These are phyloP conservation scores for Lithobates pipiens DNA, from an alignment of 2,797 vertebrate genomes.

Conservation along the genomic window DNA sequence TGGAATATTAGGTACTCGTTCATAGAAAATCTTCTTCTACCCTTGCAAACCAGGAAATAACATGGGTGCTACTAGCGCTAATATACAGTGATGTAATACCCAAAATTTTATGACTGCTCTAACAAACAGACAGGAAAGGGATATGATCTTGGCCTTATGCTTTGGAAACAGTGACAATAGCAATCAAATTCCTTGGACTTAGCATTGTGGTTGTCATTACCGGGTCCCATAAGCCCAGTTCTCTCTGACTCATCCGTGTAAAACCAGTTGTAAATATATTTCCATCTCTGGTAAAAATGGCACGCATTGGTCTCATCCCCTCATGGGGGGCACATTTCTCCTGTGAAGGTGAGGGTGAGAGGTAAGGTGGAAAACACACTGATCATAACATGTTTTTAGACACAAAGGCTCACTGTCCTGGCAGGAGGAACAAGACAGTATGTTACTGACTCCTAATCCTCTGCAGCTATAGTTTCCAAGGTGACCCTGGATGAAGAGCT, in stretches of 20 bases:
- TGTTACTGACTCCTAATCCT: slow-evolving; percentile 52
- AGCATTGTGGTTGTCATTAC: slow-evolving; percentile 73
- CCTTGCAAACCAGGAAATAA: not conserved
- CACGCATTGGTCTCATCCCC: slow-evolving; percentile 83
- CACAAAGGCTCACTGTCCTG: slow-evolving; percentile 59
- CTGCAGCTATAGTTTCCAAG: slow-evolving; percentile 56
- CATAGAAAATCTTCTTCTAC: not conserved
- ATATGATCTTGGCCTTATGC: not conserved
- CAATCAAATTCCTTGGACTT: slow-evolving; percentile 72
- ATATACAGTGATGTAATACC: not conserved
- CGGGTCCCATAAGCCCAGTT: slow-evolving; percentile 85
- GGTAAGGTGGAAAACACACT: slow-evolving; percentile 58
- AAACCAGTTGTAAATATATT: slow-evolving; percentile 84
- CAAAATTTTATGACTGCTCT: not conserved
- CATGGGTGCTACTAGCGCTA: not conserved
- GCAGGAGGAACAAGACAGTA: slow-evolving; percentile 48
- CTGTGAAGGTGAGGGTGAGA: slow-evolving; percentile 66
- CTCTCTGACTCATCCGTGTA: slow-evolving; percentile 85
- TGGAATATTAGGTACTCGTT: too few species aligned
- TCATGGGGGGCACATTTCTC: slow-evolving; percentile 83
- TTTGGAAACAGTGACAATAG: slow-evolving; percentile 61
- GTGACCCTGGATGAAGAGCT: slow-evolving; percentile 50
- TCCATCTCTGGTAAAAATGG: slow-evolving; percentile 81
- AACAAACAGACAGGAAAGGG: not conserved
- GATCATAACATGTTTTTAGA: slow-evolving; percentile 56